Percentiles rank a stretch among this genome's conserved stretches.
These are phyloP conservation scores for Indicator maculatus DNA, from an alignment of 2,113 vertebrate species.

Conservation along the genomic window DNA sequence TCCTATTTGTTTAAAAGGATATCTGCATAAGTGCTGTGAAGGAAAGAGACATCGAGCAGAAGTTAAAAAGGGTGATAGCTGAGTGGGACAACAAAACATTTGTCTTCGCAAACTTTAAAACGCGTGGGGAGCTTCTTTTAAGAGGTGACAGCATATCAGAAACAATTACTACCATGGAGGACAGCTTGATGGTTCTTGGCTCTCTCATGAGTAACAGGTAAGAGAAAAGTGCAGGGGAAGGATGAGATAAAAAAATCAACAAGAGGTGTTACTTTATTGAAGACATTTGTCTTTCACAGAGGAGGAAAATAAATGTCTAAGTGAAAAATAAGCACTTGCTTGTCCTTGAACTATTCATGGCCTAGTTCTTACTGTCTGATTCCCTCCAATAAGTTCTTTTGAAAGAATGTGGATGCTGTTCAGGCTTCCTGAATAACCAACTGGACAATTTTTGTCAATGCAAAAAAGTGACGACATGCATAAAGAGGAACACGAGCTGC, in stretches of 20 bases:
- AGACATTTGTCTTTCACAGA: background rate
- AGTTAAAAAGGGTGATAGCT: conserved; percentile 90
- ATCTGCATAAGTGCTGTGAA: conserved; percentile 94
- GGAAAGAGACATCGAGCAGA: conserved; percentile 94
- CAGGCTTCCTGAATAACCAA: background rate
- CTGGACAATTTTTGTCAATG: background rate
- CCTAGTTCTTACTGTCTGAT: background rate
- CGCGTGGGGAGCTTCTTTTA: conserved; percentile 90
- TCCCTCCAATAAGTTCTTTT: background rate
- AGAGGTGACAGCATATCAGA: conserved; percentile 91
- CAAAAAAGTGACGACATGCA: background rate
- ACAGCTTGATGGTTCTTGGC: conserved; percentile 92
- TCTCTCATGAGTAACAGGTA: conserved; percentile 95
- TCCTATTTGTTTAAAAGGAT: conserved; percentile 76
- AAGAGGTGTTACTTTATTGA: background rate
- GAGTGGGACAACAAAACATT: conserved; percentile 93
- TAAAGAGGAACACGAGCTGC: background rate
- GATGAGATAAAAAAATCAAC: background rate
- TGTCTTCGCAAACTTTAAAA: conserved; percentile 89
- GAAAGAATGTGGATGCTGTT: background rate
- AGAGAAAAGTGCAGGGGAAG: background rate
- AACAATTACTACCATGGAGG: conserved; percentile 90
- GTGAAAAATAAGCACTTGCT: background rate
- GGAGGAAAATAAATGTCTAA: background rate
- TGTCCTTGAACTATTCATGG: background rate